Conservation (phyloP, 2,797 vertebrate species). For the Gymnodraco acuticeps region DNA sequence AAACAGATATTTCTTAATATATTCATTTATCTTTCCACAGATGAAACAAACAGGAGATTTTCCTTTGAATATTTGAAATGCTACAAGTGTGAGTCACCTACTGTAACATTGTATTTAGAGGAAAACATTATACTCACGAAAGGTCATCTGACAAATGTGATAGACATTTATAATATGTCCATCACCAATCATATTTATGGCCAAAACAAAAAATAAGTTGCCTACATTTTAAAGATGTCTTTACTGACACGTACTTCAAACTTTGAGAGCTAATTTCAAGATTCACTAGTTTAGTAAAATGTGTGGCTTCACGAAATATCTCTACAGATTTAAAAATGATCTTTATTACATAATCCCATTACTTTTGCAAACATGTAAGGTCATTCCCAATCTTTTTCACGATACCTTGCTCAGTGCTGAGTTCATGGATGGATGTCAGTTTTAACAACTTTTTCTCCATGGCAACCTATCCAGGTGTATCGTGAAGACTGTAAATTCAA, state of each 20-base stretch:
- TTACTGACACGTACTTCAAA: neutral
- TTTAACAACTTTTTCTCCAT: neutral
- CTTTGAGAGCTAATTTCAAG: too few relatives aligned
- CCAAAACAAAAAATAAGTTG: too few relatives aligned
- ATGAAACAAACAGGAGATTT: neutral
- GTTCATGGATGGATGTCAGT: neutral
- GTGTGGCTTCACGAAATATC: neutral
- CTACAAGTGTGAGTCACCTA: neutral
- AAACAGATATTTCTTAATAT: neutral
- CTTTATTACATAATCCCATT: too few relatives aligned
- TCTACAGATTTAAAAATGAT: neutral
- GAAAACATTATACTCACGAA: neutral
- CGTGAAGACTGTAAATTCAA: neutral
- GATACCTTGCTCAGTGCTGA: slow-evolving; percentile 3
- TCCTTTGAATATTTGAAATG: neutral
- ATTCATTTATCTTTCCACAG: neutral
- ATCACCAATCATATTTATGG: too few relatives aligned
- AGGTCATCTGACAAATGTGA: neutral
- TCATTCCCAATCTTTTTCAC: neutral
- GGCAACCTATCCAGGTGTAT: neutral
- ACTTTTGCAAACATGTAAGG: neutral
- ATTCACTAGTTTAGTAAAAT: too few relatives aligned
- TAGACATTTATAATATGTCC: too few relatives aligned
- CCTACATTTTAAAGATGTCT: too few relatives aligned
- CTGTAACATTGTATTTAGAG: neutral